These are phyloP conservation scores for Rhinoptilus africanus DNA, from an alignment of 2,113 vertebrate species.

Conservation along the genomic window DNA sequence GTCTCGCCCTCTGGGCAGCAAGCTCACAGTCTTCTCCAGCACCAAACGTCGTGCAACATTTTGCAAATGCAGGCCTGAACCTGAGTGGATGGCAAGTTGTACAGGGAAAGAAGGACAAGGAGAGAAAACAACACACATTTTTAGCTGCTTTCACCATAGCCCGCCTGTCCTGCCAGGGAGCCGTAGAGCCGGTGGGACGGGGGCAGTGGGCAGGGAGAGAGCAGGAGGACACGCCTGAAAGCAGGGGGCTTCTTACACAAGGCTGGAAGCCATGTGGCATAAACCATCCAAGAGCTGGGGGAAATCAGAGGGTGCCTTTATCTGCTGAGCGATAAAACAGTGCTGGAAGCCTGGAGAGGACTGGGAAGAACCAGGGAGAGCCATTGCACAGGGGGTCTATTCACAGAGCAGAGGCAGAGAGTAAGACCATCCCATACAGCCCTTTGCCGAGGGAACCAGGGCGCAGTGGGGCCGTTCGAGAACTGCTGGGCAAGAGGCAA, in stretches of 20 bases:
- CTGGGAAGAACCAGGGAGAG: background rate
- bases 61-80: background rate
- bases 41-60: background rate
- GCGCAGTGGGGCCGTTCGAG: rapidly evolving
- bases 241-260: background rate
- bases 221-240: background rate
- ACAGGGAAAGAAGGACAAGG: background rate
- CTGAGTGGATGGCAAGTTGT: background rate
- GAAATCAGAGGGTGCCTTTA: background rate
- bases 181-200: rapidly evolving
- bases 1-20: background rate
- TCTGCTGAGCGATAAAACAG: background rate
- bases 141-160: background rate
- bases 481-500: background rate
- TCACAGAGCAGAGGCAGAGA: background rate
- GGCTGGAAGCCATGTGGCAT: background rate
- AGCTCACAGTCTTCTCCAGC: background rate
- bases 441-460: background rate
- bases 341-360: background rate
- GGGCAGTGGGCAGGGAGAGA: background rate
- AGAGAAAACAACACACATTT: background rate
- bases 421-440: rapidly evolving
- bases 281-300: background rate
- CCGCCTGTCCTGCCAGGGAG: background rate
- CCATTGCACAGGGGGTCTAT: background rate